Base-by-base conservation (phyloP, 2,113 vertebrate species). In the Riparia riparia region DNA sequence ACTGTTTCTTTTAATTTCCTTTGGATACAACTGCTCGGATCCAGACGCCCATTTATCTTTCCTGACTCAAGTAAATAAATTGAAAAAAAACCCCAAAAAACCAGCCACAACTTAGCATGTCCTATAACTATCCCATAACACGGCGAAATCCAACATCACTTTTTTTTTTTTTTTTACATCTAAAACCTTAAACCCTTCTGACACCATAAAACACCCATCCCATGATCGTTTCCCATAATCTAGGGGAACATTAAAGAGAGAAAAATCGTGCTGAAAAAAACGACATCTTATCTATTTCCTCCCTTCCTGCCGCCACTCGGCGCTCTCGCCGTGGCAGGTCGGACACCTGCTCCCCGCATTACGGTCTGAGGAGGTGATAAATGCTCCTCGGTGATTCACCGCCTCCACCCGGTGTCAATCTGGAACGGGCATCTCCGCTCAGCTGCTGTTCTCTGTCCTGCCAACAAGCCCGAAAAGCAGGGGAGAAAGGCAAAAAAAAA, bases 321-420 rank as follows among this genome's bases (percentile, higher is more conserved):
- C 13, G 86, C 60, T 93, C 95, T 80, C 96, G 96, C 91, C 95
- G 82, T 73, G 7, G 22, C 78, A 49, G 94, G 94, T 93, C 97
- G 79, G 95, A 88, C 85, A 91, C 96, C 96, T 92, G 93, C 95
- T 95, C 96, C 96, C 93, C 83, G 56, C 37, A 53, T 44, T 66
- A 17, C 60, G 72, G 51, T n/a, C 79, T 51, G 71, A 17, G 68
- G 68, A 42, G 21, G 45, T 95, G 96, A 97, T 87, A 86, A 92
- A 96, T 49, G 63, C 58, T 91, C 21, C 1, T 32, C 42, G 25
- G 42, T 29, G 24, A 60, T 29, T 37, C 37, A 37, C 87, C 4
- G 1, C 2, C 88, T 86, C 77, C 69, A 58, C 15, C 28, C 7
- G 11, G 60, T 82, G 56, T 87, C 82, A 77, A 14, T 76, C 96